phyloP scores from a whole-genome alignment of 2,797 vertebrate genomes.

The Avahi laniger region DNA sequence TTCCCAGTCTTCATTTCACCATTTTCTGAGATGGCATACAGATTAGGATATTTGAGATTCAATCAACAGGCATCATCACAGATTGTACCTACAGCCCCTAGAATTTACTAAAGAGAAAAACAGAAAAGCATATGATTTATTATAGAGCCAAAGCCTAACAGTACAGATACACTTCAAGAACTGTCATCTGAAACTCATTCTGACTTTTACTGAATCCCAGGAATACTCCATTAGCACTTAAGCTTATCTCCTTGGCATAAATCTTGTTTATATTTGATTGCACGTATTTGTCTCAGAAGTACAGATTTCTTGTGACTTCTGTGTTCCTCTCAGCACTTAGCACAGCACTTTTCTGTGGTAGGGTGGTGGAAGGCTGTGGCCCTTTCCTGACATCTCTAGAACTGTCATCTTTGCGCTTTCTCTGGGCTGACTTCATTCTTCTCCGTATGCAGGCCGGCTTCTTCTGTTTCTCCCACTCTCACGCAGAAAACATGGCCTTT shows the following conservation, averaged over 20 bases:
- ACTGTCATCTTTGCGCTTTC: not conserved
- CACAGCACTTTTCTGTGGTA: not conserved
- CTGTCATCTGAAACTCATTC: not conserved
- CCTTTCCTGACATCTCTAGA: not conserved
- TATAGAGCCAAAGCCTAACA: not conserved
- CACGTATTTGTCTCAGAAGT: not conserved
- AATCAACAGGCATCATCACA: not conserved
- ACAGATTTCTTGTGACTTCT: not conserved
- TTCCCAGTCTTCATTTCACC: not conserved
- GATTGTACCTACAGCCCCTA: not conserved
- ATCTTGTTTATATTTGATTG: not conserved
- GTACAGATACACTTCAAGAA: not conserved
- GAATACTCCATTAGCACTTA: not conserved
- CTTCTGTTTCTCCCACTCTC: not conserved
- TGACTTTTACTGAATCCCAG: not conserved
- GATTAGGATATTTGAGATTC: not conserved
- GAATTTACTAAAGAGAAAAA: not conserved
- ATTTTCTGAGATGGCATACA: not conserved
- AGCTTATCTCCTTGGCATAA: not conserved
- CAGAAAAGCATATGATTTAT: not conserved
- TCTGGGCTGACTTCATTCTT: not conserved
- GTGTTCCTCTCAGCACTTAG: not conserved
- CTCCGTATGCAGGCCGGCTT: not conserved
- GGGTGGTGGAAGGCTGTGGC: not conserved
- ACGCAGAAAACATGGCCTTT: not conserved